A percentile compares a stretch with the other conserved stretches of the same genome.
phyloP scores from a whole-genome alignment of 64 coral and sea anemone species.

The Acropora yongei region DNA sequence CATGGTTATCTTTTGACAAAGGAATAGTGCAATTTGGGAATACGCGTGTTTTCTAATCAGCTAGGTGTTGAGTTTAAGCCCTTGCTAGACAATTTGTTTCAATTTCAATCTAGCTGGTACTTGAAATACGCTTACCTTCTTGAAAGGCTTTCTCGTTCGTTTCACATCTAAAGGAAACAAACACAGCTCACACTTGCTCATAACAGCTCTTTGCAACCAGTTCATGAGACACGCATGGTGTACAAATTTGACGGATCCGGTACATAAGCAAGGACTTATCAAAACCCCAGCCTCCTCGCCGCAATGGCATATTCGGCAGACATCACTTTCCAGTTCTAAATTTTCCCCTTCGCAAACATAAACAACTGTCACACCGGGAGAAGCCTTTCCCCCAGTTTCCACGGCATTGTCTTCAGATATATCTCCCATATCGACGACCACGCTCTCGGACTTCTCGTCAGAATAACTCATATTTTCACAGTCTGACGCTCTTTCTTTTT shows the following conservation, averaged over 20 bases:
- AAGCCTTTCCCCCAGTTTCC: neutral
- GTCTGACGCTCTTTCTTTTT: neutral
- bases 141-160: constrained; percentile 81
- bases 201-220: constrained; percentile 88
- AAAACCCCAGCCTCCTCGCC: constrained; percentile 64
- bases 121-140: constrained; percentile 70
- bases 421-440: constrained; percentile 1
- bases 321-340: constrained; percentile 55
- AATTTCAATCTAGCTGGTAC: too few species aligned
- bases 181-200: constrained; percentile 94
- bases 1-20: too few species aligned
- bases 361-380: neutral
- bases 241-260: constrained; percentile 85
- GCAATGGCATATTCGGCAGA: constrained; percentile 93
- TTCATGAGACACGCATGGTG: constrained; percentile 91
- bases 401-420: neutral
- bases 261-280: constrained; percentile 95
- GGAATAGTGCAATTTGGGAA: too few species aligned
- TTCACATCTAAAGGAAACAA: constrained; percentile 74
- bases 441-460: neutral
- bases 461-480: neutral
- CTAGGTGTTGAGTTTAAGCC: too few species aligned
- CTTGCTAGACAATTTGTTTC: too few species aligned
- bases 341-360: constrained; percentile 27
- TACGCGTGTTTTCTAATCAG: too few species aligned